Conservation (phyloP, 2,797 vertebrate genomes). For the Craterocephalus amniculus region DNA sequence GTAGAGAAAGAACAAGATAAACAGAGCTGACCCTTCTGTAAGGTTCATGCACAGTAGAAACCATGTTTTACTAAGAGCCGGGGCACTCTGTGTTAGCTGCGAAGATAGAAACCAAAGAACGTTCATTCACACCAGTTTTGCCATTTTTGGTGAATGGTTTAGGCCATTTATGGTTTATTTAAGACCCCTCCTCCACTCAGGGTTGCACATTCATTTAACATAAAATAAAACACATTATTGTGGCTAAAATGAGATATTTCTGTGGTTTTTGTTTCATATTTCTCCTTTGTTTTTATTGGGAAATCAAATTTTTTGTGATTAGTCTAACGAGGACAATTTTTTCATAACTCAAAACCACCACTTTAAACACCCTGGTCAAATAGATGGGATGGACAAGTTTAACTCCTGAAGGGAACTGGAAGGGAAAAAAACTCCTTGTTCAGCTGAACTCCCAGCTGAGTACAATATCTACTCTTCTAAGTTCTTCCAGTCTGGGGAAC, state of each 20-base stretch:
- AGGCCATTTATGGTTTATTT: background rate
- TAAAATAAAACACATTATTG: background rate
- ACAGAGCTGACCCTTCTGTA: too few species aligned
- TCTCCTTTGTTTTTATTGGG: background rate
- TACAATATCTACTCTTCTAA: conserved; percentile 2
- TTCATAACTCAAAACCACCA: background rate
- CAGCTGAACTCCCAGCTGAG: conserved; percentile 4
- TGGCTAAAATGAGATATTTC: too few species aligned
- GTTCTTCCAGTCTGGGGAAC: conserved; percentile 22
- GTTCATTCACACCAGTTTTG: too few species aligned
- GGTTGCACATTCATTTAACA: background rate
- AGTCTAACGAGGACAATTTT: too few species aligned
- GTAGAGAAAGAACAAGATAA: too few species aligned
- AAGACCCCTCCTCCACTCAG: background rate
- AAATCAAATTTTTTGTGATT: background rate
- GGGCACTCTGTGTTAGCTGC: too few species aligned
- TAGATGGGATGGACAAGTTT: background rate
- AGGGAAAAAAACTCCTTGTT: background rate
- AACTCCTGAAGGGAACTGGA: background rate
- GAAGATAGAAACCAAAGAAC: too few species aligned
- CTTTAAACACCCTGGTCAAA: background rate
- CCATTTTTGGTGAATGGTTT: background rate
- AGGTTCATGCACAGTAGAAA: too few species aligned
- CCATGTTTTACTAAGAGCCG: too few species aligned
- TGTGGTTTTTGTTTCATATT: background rate